Conservation (phyloP, 1,140 invertebrate species). For the Drosophila novamexicana region DNA sequence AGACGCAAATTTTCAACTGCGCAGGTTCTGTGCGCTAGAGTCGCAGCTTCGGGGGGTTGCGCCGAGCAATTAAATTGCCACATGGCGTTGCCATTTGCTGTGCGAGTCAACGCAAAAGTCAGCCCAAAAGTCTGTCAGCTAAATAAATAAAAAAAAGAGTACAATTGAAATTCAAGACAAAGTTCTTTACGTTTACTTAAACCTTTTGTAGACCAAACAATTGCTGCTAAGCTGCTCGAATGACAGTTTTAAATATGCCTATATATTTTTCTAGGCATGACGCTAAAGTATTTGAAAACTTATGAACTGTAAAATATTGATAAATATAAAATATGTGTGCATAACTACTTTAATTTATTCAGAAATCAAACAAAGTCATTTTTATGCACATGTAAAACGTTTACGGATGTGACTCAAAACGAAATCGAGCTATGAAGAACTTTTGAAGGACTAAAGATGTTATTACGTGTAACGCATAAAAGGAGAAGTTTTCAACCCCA, state of each 20-base stretch:
- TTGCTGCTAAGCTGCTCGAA: background rate
- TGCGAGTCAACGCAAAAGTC: conserved; percentile 31
- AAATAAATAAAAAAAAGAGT: conserved; percentile 40
- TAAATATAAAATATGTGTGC: background rate
- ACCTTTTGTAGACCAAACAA: conserved; percentile 33
- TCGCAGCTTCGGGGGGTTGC: background rate
- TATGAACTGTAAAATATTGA: background rate
- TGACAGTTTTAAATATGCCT: conserved; percentile 16
- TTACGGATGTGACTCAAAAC: too few relatives aligned
- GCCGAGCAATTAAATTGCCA: conserved; percentile 37
- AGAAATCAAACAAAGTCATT: background rate
- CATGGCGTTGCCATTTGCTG: conserved; percentile 34
- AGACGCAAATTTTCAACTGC: conserved; percentile 65
- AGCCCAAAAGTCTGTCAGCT: conserved; percentile 12
- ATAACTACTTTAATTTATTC: too few relatives aligned
- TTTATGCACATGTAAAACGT: too few relatives aligned
- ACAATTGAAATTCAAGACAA: conserved; percentile 26
- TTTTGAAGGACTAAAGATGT: too few relatives aligned
- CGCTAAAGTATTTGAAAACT: conserved; percentile 4
- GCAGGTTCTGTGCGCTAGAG: conserved; percentile 50
- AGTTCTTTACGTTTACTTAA: conserved; percentile 47
- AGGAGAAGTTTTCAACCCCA: too few relatives aligned
- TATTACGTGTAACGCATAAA: too few relatives aligned
- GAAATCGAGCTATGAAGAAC: too few relatives aligned
- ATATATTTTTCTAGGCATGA: conserved; percentile 20